Conservation (phyloP, 2,113 vertebrate genomes). For the Eonycteris spelaea region DNA sequence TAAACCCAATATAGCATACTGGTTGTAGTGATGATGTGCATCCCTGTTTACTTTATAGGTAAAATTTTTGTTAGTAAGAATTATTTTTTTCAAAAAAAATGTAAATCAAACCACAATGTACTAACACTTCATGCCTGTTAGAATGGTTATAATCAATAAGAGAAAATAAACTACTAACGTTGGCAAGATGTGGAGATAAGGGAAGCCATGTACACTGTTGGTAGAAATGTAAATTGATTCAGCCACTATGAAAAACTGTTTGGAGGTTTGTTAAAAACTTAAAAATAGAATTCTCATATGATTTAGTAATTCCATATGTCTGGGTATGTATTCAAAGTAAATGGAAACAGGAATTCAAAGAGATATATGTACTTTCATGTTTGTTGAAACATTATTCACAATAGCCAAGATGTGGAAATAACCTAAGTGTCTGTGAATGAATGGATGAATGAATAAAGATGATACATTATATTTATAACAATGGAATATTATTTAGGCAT, state of each 20-base stretch:
- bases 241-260: neutral
- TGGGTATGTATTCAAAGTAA: neutral
- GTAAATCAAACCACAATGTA: neutral
- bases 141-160: neutral
- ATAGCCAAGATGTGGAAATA: neutral
- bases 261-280: neutral
- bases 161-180: neutral
- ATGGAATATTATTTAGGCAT: neutral
- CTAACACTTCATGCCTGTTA: neutral
- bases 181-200: neutral
- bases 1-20: too few relatives aligned
- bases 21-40: neutral
- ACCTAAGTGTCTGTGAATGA: neutral
- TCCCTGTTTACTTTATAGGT: neutral
- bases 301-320: neutral
- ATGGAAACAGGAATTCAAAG: neutral
- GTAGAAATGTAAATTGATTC: neutral
- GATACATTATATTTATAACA: neutral
- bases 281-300: neutral
- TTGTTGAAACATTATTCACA: neutral
- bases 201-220: neutral
- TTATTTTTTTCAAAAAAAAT: neutral
- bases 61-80: neutral
- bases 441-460: neutral
- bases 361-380: neutral